Evolutionary conservation across 1,140 invertebrate species (phyloP).

Genomic region (Sycobia sp.): DNA sequence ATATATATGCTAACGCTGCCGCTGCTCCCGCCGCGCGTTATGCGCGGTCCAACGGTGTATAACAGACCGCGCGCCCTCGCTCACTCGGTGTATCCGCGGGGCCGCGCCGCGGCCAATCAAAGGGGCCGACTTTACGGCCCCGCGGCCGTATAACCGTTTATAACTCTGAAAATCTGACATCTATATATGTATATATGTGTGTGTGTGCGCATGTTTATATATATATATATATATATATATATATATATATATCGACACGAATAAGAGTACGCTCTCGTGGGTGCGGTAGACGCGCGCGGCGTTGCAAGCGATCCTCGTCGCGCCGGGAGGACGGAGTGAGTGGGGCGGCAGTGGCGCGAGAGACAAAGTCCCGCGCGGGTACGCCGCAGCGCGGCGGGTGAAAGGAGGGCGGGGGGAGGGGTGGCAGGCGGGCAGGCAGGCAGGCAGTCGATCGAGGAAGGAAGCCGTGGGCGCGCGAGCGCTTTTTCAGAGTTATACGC

Average conservation of each 20-base stretch:
- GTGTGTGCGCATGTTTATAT: no score
- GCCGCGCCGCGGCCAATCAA: constrained; percentile 24
- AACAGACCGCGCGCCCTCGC: background rate
- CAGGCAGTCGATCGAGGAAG: no score
- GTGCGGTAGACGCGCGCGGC: no score
- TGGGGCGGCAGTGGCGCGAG: constrained; percentile 1
- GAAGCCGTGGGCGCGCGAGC: background rate
- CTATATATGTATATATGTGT: no score
- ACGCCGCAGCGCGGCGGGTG: background rate
- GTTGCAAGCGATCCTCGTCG: no score
- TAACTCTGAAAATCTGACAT: constrained; percentile 33
- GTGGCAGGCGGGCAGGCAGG: no score
- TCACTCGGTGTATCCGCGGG: background rate
- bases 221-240: no score
- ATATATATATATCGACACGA: no score
- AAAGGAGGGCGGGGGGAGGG: background rate
- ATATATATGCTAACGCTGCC: no score
- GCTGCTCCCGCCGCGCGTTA: background rate
- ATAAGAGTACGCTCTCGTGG: no score
- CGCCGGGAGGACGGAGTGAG: background rate
- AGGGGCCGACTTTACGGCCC: constrained; percentile 31
- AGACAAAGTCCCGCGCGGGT: background rate
- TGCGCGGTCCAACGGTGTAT: background rate
- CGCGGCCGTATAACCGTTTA: constrained; percentile 29
- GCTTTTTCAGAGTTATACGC: background rate